A percentile compares a stretch with the other conserved stretches of the same genome.
phyloP scores from a whole-genome alignment of 2,113 vertebrate genomes.

The Cyanoderma ruficeps region DNA sequence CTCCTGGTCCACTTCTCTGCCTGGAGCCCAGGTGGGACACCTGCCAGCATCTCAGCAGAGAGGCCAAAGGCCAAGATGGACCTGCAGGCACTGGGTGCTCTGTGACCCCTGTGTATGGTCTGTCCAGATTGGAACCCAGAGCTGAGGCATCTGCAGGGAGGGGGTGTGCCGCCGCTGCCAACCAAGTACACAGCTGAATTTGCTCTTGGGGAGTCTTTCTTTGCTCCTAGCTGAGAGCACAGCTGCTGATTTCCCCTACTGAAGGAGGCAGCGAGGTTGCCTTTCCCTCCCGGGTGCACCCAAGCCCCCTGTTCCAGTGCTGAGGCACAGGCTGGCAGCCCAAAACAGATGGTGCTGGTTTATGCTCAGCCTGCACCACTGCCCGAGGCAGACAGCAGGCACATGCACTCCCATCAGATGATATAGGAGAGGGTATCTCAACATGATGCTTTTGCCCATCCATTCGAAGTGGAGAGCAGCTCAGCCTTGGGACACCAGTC shows the following conservation, averaged over 20 bases:
- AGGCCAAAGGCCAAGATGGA: not conserved
- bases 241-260: not conserved
- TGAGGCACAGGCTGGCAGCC: not conserved
- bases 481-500: not conserved
- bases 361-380: not conserved
- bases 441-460: not conserved
- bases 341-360: slow-evolving; percentile 34
- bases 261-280: not conserved
- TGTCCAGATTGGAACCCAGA: not conserved
- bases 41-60: not conserved
- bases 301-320: not conserved
- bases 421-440: not conserved
- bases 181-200: not conserved
- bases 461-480: not conserved
- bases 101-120: fast-evolving
- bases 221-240: not conserved
- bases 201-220: not conserved
- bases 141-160: not conserved
- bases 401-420: not conserved
- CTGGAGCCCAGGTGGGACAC: not conserved
- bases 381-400: not conserved
- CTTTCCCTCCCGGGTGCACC: not conserved
- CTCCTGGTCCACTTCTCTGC: not conserved
- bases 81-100: not conserved
- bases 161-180: not conserved